Percentiles rank a stretch among this genome's conserved stretches.
phyloP scores from a whole-genome alignment of 2,888 invertebrate species.

The Neoitamus cyanurus region DNA sequence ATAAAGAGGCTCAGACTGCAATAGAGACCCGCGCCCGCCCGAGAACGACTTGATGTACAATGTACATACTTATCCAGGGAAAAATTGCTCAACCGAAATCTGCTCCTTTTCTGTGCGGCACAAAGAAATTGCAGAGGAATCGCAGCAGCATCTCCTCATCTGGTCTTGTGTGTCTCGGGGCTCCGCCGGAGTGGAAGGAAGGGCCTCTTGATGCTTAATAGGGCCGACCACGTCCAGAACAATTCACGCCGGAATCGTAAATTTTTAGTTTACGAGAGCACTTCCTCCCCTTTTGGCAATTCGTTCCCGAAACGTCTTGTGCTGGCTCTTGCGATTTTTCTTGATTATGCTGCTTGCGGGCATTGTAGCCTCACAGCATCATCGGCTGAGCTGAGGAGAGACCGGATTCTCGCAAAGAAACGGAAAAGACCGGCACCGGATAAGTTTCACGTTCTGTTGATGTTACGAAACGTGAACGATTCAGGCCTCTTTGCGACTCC shows the following conservation, averaged over 20 bases:
- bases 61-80: not conserved
- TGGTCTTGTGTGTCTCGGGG: not conserved
- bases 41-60: not conserved
- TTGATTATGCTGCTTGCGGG: not conserved
- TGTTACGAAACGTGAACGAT: slow-evolving; percentile 28
- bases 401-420: not conserved
- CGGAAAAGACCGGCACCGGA: not conserved
- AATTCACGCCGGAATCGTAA: slow-evolving; percentile 45
- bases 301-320: slow-evolving; percentile 1
- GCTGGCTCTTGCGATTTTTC: not conserved
- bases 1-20: not conserved
- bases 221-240: slow-evolving; percentile 22
- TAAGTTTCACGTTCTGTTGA: slow-evolving; percentile 38
- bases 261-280: slow-evolving; percentile 40
- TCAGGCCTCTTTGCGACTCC: not conserved
- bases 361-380: not conserved
- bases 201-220: not conserved
- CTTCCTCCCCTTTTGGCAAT: slow-evolving; percentile 41
- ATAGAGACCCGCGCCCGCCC: not conserved
- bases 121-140: slow-evolving; percentile 1
- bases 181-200: not conserved
- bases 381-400: not conserved
- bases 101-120: not conserved
- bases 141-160: not conserved
- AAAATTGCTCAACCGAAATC: not conserved